Evolutionary conservation across 1,140 invertebrate species (phyloP), one percentile per base, ranked within the genome.

Genomic region (Lepidurus packardi): DNA sequence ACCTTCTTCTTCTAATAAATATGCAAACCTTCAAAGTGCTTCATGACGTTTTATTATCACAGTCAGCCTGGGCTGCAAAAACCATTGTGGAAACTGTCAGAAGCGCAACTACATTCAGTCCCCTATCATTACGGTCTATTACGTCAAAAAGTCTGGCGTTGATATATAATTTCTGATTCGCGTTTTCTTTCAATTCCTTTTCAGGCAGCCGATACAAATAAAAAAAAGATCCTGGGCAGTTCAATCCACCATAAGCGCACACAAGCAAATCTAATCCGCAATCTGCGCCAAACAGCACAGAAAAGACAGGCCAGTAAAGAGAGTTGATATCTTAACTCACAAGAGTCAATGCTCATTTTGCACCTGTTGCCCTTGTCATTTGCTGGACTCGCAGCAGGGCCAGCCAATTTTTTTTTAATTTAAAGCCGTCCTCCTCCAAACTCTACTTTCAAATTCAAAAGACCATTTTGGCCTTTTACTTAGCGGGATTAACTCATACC

Each of bases 71-170:
- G 53, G 16, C 16, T 65, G 53, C 53, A 16, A n/a, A n/a, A 9
- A 65, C n/a, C 13, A 65, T 7, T 65, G 53, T 65, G 16, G 16
- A 65, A 21, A 65, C 53, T 65, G 53, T 65, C 53, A 65, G 53
- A 65, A 65, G 53, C 53, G 53, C 53, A 65, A 21, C 53, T 21
- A 16, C 53, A 13, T 65, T 65, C 53, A 65, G 53, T n/a, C 53
- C 53, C 53, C 53, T 65, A 21, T 65, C 21, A 65, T 65, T 65
- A 65, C 53, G 53, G 21, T 65, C 16, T 7, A 65, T 65, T 65
- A 65, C 13, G 53, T 65, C 13, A 7, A 65, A 16, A 65, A 65
- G 53, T 65, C 53, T 65, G 53, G 53, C 21, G 53, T 21, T 21
- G 21, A 13, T 65, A 9, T 65, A 65, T 65, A 65, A 21, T 21